Evolutionary conservation across 2,888 invertebrate species (phyloP).

Genomic region (Tubulanus polymorphus): DNA sequence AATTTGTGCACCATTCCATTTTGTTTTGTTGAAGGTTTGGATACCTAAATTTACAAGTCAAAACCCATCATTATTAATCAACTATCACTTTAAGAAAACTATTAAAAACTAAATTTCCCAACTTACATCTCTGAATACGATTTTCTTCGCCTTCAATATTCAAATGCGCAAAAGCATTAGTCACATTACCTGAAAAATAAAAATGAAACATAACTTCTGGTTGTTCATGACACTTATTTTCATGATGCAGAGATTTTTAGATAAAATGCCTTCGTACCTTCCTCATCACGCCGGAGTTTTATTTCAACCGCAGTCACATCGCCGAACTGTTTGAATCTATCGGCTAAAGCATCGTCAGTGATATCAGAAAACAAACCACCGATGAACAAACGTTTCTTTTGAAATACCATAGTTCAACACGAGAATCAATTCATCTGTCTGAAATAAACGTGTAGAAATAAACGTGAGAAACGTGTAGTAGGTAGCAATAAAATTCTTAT

Average conservation of each 20-base stretch:
- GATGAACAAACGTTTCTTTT: conserved; percentile 29
- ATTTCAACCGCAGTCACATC: conserved; percentile 76
- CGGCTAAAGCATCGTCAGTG: conserved; percentile 69
- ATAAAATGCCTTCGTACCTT: conserved; percentile 59
- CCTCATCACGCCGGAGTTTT: conserved; percentile 77
- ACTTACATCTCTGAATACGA: conserved; percentile 32
- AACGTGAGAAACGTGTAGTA: too few species aligned
- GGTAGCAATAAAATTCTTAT: too few species aligned
- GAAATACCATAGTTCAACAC: conserved; percentile 4
- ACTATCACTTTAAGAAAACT: too few species aligned
- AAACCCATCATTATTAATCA: too few species aligned
- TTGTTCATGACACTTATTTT: background rate
- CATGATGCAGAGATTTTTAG: too few species aligned
- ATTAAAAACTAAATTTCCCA: too few species aligned
- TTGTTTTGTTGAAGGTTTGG: conserved; percentile 31
- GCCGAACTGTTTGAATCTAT: conserved; percentile 60
- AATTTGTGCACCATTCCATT: conserved; percentile 37
- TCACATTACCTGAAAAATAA: conserved; percentile 19
- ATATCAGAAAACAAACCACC: conserved; percentile 33
- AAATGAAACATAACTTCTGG: background rate
- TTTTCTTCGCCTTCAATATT: conserved; percentile 24
- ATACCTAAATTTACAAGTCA: conserved; percentile 29
- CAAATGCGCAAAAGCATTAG: conserved; percentile 33
- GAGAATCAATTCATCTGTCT: too few species aligned
- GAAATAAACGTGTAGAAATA: too few species aligned